phyloP scores from a whole-genome alignment of 2,888 invertebrate species.

The Gisinianus flammeolus region DNA sequence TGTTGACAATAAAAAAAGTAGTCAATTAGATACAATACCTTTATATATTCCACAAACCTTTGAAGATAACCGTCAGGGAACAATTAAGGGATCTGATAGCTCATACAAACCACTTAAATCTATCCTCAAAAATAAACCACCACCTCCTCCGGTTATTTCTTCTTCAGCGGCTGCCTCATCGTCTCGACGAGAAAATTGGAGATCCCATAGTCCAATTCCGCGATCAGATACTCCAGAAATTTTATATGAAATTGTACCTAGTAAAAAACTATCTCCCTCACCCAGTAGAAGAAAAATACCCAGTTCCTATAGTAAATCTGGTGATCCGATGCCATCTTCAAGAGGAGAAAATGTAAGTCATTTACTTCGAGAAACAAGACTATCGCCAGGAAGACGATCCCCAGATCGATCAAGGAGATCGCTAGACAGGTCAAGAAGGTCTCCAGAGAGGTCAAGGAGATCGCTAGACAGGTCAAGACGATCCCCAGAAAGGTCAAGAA shows the following conservation, averaged over 20 bases:
- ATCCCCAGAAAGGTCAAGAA: background rate
- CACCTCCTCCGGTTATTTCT: slow-evolving; percentile 35
- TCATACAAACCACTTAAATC: slow-evolving; percentile 1
- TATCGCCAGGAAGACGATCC: too few relatives aligned
- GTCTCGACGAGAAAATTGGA: background rate
- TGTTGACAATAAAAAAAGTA: too few relatives aligned
- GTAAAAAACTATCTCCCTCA: background rate
- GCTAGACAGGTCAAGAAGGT: too few relatives aligned
- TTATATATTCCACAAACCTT: background rate
- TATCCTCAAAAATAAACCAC: slow-evolving; percentile 29
- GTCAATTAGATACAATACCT: slow-evolving; percentile 1
- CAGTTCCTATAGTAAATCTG: background rate
- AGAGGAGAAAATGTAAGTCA: too few relatives aligned
- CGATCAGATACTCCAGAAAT: slow-evolving; percentile 15
- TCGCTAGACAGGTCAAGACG: too few relatives aligned
- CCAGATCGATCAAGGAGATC: too few relatives aligned
- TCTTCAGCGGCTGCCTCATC: too few relatives aligned
- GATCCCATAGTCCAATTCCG: background rate
- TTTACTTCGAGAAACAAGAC: too few relatives aligned
- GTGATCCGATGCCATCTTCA: background rate
- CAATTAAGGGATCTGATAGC: too few relatives aligned
- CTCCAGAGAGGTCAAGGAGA: too few relatives aligned
- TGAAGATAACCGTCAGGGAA: background rate
- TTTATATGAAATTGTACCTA: background rate
- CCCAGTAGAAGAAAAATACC: background rate